phyloP scores from a whole-genome alignment of 2,888 invertebrate genomes.

The Eilema griseolum region DNA sequence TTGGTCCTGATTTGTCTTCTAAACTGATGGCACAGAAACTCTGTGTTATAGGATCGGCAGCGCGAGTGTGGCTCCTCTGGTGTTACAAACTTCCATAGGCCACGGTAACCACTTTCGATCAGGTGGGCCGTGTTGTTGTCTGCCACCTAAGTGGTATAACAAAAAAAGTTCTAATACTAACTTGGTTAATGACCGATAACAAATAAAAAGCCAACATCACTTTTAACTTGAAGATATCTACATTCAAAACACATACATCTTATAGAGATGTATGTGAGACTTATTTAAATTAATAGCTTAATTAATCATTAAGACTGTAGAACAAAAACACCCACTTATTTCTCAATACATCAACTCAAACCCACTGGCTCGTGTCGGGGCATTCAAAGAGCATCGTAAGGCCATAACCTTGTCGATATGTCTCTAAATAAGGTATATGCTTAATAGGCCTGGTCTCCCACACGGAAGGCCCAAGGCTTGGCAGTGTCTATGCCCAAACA shows the following conservation, averaged over 20 bases:
- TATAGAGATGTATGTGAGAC: neutral
- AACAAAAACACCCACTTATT: slow-evolving; percentile 22
- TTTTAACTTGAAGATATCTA: neutral
- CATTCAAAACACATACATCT: neutral
- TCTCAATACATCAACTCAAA: slow-evolving; percentile 17
- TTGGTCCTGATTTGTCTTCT: too few relatives aligned
- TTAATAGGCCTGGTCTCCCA: slow-evolving; percentile 63
- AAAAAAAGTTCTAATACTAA: too few relatives aligned
- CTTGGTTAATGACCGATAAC: neutral
- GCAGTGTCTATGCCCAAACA: slow-evolving; percentile 42
- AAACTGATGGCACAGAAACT: too few relatives aligned
- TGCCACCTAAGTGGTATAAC: too few relatives aligned
- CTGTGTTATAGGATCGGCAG: too few relatives aligned
- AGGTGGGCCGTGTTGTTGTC: too few relatives aligned
- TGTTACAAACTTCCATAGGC: too few relatives aligned
- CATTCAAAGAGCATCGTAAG: slow-evolving; percentile 45
- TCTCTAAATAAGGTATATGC: slow-evolving; percentile 45
- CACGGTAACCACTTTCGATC: too few relatives aligned
- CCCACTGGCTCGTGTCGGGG: slow-evolving; percentile 21
- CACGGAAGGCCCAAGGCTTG: slow-evolving; percentile 54
- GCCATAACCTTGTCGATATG: slow-evolving; percentile 50
- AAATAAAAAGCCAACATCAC: neutral
- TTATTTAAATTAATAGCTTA: slow-evolving; percentile 6
- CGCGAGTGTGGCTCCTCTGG: too few relatives aligned
- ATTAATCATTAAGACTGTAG: slow-evolving; percentile 9